Percentiles rank a stretch among this genome's conserved stretches.
Evolutionary conservation across 2,888 invertebrate genomes (phyloP).

Genomic region (Iphiclides podalirius): DNA sequence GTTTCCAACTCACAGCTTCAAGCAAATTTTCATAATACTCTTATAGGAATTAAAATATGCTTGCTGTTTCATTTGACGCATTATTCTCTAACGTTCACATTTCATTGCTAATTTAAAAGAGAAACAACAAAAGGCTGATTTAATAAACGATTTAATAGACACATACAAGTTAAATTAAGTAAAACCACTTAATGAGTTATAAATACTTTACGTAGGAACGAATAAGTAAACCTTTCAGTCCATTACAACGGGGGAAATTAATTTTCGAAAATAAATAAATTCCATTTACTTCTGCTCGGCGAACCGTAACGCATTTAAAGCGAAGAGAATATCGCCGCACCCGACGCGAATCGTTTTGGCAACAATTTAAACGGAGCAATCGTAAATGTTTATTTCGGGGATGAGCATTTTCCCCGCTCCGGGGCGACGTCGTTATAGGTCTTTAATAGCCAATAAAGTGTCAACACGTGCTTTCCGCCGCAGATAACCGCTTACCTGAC

Average conservation of each 20-base stretch:
- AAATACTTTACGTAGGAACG: background rate
- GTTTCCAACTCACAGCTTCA: slow-evolving; percentile 13
- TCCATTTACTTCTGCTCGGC: slow-evolving; percentile 70
- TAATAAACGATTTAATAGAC: background rate
- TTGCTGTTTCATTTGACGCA: too few species aligned
- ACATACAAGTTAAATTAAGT: background rate
- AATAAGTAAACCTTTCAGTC: slow-evolving; percentile 26
- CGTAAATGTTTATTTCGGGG: slow-evolving; percentile 75
- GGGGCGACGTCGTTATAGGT: slow-evolving; percentile 68
- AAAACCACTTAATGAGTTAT: background rate
- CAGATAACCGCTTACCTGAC: slow-evolving; percentile 64
- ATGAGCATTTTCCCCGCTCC: slow-evolving; percentile 54
- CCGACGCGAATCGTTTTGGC: slow-evolving; percentile 67
- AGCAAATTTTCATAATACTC: slow-evolving; percentile 16
- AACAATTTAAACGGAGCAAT: slow-evolving; percentile 71
- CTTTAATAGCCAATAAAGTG: slow-evolving; percentile 75
- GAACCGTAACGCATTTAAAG: slow-evolving; percentile 67
- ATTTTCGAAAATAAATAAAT: slow-evolving; percentile 75
- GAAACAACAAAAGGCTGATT: too few species aligned
- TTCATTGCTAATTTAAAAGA: too few species aligned
- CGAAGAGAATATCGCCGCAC: slow-evolving; percentile 52
- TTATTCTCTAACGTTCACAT: too few species aligned
- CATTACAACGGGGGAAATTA: slow-evolving; percentile 63
- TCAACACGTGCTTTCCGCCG: slow-evolving; percentile 56
- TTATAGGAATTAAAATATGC: slow-evolving; percentile 9